These are phyloP conservation scores for Lineus longissimus DNA, from an alignment of 1,140 invertebrate species.

Conservation along the genomic window DNA sequence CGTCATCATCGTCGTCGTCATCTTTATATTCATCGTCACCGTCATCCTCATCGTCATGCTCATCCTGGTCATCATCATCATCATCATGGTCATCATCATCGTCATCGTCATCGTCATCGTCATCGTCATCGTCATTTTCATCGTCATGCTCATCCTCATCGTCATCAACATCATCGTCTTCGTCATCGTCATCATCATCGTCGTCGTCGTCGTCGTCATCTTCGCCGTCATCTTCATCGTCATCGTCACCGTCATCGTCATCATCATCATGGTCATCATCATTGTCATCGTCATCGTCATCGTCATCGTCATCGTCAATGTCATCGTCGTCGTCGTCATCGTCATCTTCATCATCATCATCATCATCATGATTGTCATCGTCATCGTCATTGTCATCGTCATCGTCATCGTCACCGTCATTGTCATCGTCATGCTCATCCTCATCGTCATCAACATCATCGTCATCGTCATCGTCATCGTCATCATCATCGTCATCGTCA, in stretches of 20 bases:
- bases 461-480: background rate
- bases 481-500: background rate
- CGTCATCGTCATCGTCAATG: too few species aligned
- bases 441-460: slow-evolving; percentile 14
- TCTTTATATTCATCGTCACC: slow-evolving; percentile 9
- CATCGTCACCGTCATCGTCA: too few species aligned
- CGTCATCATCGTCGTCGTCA: slow-evolving; percentile 14
- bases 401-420: too few species aligned
- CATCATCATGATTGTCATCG: slow-evolving; percentile 7
- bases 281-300: too few species aligned
- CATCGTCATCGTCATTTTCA: too few species aligned
- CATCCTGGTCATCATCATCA: background rate
- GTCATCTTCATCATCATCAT: slow-evolving; percentile 6
- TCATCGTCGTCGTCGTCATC: slow-evolving; percentile 15
- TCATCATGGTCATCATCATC: too few species aligned
- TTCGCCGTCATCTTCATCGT: too few species aligned
- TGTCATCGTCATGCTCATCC: slow-evolving; percentile 13
- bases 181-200: slow-evolving; percentile 14
- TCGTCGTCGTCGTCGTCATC: slow-evolving; percentile 14
- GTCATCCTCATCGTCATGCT: background rate
- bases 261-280: too few species aligned
- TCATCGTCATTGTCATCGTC: too few species aligned
- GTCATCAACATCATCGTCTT: slow-evolving; percentile 3
- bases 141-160: too few species aligned
- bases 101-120: background rate